phyloP scores from a whole-genome alignment of 2,888 invertebrate species.

The Chaetoderma sp. region DNA sequence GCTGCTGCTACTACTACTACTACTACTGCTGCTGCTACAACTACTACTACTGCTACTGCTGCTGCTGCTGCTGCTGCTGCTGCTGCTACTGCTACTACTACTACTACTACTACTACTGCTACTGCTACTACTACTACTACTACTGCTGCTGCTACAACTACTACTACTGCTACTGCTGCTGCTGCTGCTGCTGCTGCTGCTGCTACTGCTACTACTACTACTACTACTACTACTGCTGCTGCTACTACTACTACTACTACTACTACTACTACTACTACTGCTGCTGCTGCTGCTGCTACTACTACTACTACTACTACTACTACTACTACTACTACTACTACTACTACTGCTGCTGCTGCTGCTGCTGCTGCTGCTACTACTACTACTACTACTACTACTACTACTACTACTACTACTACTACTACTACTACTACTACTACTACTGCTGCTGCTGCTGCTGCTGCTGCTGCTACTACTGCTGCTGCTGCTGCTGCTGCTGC shows the following conservation, averaged over 20 bases:
- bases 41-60: too few species aligned
- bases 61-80: constrained; percentile 14
- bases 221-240: constrained; percentile 23
- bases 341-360: neutral
- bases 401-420: neutral
- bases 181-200: constrained; percentile 18
- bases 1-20: constrained; percentile 20
- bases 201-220: constrained; percentile 22
- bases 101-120: constrained; percentile 21
- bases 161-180: constrained; percentile 20
- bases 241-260: constrained; percentile 24
- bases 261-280: constrained; percentile 23
- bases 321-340: constrained; percentile 14
- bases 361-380: neutral
- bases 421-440: neutral
- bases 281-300: constrained; percentile 21
- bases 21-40: too few species aligned
- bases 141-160: too few species aligned
- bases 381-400: neutral
- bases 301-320: constrained; percentile 24
- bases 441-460: neutral
- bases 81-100: constrained; percentile 19
- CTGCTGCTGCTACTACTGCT: neutral
- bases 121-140: constrained; percentile 21
- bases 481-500: neutral